Evolutionary conservation across 2,888 invertebrate species (phyloP).

Genomic region (Calameuta pallipes): DNA sequence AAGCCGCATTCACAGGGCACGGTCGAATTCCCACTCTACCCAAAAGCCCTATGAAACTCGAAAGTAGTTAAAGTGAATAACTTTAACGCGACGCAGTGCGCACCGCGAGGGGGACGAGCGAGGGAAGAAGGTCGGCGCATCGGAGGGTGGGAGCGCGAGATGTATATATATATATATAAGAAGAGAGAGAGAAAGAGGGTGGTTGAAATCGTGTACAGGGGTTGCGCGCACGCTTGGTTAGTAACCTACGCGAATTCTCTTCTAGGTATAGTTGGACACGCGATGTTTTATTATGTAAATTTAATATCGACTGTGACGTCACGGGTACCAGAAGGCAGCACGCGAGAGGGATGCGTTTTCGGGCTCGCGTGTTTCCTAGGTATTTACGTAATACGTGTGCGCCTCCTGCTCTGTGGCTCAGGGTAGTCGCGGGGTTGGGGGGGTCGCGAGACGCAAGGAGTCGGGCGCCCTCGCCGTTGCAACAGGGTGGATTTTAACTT

Average conservation of each 20-base stretch:
- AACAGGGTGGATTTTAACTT: slow-evolving; percentile 6
- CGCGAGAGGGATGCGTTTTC: slow-evolving; percentile 14
- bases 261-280: slow-evolving; percentile 1
- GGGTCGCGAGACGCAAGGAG: background rate
- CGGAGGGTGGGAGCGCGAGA: background rate
- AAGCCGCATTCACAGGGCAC: slow-evolving; percentile 1
- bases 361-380: background rate
- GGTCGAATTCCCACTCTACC: background rate
- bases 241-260: slow-evolving; percentile 7
- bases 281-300: slow-evolving; percentile 61
- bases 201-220: background rate
- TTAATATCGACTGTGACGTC: slow-evolving; percentile 49
- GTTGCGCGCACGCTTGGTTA: slow-evolving; percentile 3
- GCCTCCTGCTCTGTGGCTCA: background rate
- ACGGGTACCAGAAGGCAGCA: slow-evolving; percentile 22
- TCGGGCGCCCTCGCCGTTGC: background rate
- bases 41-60: slow-evolving; percentile 28
- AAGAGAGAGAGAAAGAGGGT: background rate
- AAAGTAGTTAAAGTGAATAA: slow-evolving; percentile 42
- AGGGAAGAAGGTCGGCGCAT: slow-evolving; percentile 6
- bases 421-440: background rate
- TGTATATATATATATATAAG: no score
- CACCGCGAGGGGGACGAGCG: slow-evolving; percentile 19
- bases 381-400: background rate
- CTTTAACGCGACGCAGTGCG: slow-evolving; percentile 29